Conservation (phyloP, 2,888 invertebrate species). For the Netelia inedita region DNA sequence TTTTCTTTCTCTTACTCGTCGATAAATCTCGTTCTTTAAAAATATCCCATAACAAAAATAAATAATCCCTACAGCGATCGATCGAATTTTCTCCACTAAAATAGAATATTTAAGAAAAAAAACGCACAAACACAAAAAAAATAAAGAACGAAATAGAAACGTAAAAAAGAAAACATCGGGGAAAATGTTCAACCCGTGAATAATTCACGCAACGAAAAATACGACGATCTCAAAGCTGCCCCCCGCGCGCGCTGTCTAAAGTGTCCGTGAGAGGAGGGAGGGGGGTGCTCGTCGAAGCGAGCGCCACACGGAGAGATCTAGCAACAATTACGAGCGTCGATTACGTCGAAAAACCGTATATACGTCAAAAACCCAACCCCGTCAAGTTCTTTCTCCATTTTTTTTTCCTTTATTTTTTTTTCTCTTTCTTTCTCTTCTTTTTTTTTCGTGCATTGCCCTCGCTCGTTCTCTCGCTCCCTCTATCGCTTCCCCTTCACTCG, state of each 20-base stretch:
- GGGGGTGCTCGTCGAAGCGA: slow-evolving; percentile 13
- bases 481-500: slow-evolving; percentile 45
- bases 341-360: slow-evolving; percentile 70
- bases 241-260: neutral
- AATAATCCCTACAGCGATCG: too few species aligned
- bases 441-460: slow-evolving; percentile 71
- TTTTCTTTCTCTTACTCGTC: too few species aligned
- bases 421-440: slow-evolving; percentile 36
- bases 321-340: slow-evolving; percentile 70
- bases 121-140: neutral
- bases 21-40: too few species aligned
- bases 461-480: slow-evolving; percentile 43
- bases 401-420: slow-evolving; percentile 49
- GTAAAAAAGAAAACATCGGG: neutral
- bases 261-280: too few species aligned
- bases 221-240: neutral
- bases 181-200: neutral
- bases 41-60: too few species aligned
- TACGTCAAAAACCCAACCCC: slow-evolving; percentile 74
- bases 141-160: neutral
- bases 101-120: neutral
- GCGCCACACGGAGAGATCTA: slow-evolving; percentile 27
- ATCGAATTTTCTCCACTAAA: too few species aligned
- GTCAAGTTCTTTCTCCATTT: slow-evolving; percentile 67
- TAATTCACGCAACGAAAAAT: neutral